Evolutionary conservation across 2,113 vertebrate species (phyloP), one percentile per base, ranked within the genome.

Genomic region (Hassar affinis): DNA sequence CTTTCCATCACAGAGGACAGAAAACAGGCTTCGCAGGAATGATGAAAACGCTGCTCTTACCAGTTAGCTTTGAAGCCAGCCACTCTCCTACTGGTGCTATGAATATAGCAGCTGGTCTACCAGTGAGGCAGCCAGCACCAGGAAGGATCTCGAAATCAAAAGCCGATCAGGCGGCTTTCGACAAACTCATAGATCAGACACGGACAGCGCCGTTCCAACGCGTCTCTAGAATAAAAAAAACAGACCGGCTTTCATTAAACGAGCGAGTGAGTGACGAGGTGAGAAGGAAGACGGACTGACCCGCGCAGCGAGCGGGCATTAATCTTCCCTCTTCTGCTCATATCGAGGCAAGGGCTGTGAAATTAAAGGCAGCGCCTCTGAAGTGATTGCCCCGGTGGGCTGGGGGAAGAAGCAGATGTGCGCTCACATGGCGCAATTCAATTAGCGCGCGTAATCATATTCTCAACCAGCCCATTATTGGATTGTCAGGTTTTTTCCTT

Each of bases 301-400:
- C 79, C 62, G 81, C 33, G 20, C 18, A 59, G 78, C 1, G 51
- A 57, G n/a, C 18, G 17, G 30, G 59, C 82, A 81, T 76, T 84
- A 84, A 84, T 84, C 85, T 86, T 49, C 51, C 17, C 68, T 84
- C 38, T 77, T 78, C 64, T 88, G 92, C 91, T 92, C 91, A 89
- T 91, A 93, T 92, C 91, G 89, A 91, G 91, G 91, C 93, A 75
- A 81, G 83, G 90, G 89, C 91, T 92, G 91, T 93, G 91, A 93
- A 93, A 93, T 93, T 88, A 91, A 90, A 90, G 86, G 86, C 88
- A 88, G 76, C 10, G 14, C 84, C 78, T 87, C 56, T 62, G 87
- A 93, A 89, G 89, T 89, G 90, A 90, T 86, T 86, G 87, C 89
- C 81, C 80, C 27, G 82, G 88, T 89, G 89, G 90, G 92, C 87